Conservation (phyloP, 2,888 invertebrate genomes). For the Xanthia togata region DNA sequence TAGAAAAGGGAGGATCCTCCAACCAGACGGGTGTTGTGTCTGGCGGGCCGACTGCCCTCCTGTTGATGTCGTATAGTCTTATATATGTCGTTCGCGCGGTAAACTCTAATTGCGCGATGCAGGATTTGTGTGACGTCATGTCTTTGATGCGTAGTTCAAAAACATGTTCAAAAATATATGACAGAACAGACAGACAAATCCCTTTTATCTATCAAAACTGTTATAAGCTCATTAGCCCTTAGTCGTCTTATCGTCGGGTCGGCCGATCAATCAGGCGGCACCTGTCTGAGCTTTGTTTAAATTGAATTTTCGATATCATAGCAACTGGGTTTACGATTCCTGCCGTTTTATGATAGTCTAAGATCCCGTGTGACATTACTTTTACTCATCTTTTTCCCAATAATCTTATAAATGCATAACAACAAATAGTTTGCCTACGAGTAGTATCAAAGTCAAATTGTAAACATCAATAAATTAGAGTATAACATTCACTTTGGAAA, state of each 20-base stretch:
- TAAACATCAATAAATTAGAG: no score
- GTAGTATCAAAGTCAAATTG: no score
- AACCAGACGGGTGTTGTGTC: no score
- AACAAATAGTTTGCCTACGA: background rate
- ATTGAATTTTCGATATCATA: conserved; percentile 72
- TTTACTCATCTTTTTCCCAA: background rate
- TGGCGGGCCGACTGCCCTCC: no score
- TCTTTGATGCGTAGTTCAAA: no score
- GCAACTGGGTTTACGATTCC: conserved; percentile 35
- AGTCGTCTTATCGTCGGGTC: conserved; percentile 54
- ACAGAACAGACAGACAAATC: conserved; percentile 10
- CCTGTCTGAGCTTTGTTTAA: conserved; percentile 69
- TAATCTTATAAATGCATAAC: background rate
- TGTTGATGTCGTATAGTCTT: no score
- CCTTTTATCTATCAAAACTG: conserved; percentile 32
- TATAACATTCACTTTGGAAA: no score
- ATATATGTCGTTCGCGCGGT: no score
- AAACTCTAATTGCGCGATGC: no score
- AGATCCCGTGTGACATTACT: background rate
- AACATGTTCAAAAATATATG: background rate
- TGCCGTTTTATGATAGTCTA: conserved; percentile 35
- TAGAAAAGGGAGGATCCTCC: no score
- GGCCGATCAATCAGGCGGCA: conserved; percentile 62
- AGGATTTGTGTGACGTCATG: no score
- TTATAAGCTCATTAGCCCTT: conserved; percentile 65